Base-by-base conservation (phyloP, 2,113 vertebrate genomes). In the Pimephales promelas region DNA sequence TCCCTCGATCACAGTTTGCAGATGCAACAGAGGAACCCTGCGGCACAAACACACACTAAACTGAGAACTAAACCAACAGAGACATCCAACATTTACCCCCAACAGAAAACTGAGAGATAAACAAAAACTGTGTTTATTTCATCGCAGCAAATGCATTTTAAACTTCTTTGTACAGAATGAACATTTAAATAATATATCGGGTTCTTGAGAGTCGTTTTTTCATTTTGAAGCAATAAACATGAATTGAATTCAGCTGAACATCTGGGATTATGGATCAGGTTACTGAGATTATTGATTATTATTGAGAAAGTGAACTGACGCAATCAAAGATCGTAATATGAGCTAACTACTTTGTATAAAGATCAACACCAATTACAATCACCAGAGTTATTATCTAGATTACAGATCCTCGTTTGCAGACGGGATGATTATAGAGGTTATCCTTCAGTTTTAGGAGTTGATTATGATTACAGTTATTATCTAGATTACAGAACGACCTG, bases 21-120 rank as follows among this genome's bases (percentile, higher is more conserved):
- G 93, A 83, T 94, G 95, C 87, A 95, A 71, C 88, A 99, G 93
- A 13, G 97, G 96, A 85, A 99, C 95, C 85, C 98, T 99, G 87
- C n/a, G 57, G 40, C 13, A 86, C 22, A 85, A 22, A 76, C 11
- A 62, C 52, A 84, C 76, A 83, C 70, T 76, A 40, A 0, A 76
- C 18, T 85, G 26, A 47, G 1, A 10, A 31, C 13, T 5, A 28
- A 47, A 56, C 59, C 0, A 47, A 85, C 40, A 20, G 18, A 54
- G 14, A 61, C 36, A 52, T 14, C n/a, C 1, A 57, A 1, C 13
- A 71, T n/a, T 71, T 7, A 45, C 34, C 4, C 1, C 22, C 5
- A 45, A 72, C 10, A 59, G n/a, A 4, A 59, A 59, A 24, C 57
- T 54, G 6, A 54, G 18, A 52, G 13, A 56, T 20, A 56, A 26